A percentile compares a stretch with the other conserved stretches of the same genome.
phyloP scores from a whole-genome alignment of 2,888 invertebrate genomes.

The Lithophane socia region DNA sequence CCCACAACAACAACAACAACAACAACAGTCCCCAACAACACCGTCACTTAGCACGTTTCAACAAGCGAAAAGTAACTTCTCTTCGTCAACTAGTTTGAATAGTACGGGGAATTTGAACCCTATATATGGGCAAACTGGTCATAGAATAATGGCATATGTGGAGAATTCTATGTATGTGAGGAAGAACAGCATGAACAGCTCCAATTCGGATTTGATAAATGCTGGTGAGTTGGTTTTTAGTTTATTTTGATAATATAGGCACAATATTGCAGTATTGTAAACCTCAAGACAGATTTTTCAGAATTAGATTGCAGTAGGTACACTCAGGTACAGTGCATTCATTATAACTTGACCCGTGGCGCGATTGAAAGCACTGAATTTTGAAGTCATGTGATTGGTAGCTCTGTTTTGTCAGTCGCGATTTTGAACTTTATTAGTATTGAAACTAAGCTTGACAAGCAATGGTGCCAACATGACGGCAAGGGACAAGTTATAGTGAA shows the following conservation, averaged over 20 bases:
- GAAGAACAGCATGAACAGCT: slow-evolving; percentile 84
- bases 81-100: slow-evolving; percentile 81
- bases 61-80: slow-evolving; percentile 84
- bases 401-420: too few relatives aligned
- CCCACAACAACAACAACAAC: slow-evolving; percentile 55
- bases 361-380: too few relatives aligned
- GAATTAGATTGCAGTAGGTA: too few relatives aligned
- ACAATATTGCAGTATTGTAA: too few relatives aligned
- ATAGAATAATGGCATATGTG: slow-evolving; percentile 82
- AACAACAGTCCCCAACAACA: slow-evolving; percentile 71
- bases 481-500: too few relatives aligned
- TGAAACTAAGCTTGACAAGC: too few relatives aligned
- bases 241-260: not conserved
- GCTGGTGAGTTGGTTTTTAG: slow-evolving; percentile 70
- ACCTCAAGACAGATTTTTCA: too few relatives aligned
- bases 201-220: slow-evolving; percentile 80
- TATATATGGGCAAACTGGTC: slow-evolving; percentile 87
- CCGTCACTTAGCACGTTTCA: slow-evolving; percentile 82
- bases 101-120: slow-evolving; percentile 86
- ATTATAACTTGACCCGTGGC: too few relatives aligned
- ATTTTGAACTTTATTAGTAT: too few relatives aligned
- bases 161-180: slow-evolving; percentile 87
- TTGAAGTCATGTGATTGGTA: too few relatives aligned
- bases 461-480: too few relatives aligned
- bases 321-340: too few relatives aligned